Evolutionary conservation across 2,113 vertebrate genomes (phyloP), one percentile per base, ranked within the genome.

Genomic region (Apus apus): DNA sequence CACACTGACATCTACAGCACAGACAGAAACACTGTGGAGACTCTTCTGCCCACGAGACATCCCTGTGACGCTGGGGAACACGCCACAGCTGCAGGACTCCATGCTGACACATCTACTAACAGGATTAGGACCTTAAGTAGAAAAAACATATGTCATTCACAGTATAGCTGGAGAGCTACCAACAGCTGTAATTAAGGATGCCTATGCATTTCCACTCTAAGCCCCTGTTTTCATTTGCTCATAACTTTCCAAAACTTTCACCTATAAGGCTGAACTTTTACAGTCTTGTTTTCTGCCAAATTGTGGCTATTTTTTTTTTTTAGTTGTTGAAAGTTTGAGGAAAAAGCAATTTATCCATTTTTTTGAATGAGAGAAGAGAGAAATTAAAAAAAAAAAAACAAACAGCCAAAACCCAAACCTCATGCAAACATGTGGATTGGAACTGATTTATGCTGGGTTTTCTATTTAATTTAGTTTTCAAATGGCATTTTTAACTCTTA

Each of bases 181-280:
- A 97, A 94, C 61, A 68, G 56, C 74, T 95, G 87, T 93, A 96
- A 96, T 95, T 96, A 96, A 85, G 93, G 87, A 93, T 93, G 95
- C 91, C 85, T 85, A 93, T 97, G 94, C 60, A 96, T 91, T 97
- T 96, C 96, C 78, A 94, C 34, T 65, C 78, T 96, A 96, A 94
- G 87, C 62, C 87, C 27, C 81, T 89, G 78, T 94, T 96, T 96
- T 96, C 93, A 70, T 87, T 91, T 83, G 77, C 85, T 96, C 93
- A 79, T 89, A 90, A 94, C 78, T 95, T 95, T 95, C 91, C 95
- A 91, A 95, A 96, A 87, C 89, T 96, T 94, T 94, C 93, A 95
- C 94, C 78, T 94, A 85, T 91, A 87, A 56, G 81, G 60, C 34
- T 83, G 71, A 94, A 93, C 46, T 96, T 96, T 85, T 93, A 87